phyloP scores from a whole-genome alignment of 2,888 invertebrate species.

The Cyaniris semiargus region DNA sequence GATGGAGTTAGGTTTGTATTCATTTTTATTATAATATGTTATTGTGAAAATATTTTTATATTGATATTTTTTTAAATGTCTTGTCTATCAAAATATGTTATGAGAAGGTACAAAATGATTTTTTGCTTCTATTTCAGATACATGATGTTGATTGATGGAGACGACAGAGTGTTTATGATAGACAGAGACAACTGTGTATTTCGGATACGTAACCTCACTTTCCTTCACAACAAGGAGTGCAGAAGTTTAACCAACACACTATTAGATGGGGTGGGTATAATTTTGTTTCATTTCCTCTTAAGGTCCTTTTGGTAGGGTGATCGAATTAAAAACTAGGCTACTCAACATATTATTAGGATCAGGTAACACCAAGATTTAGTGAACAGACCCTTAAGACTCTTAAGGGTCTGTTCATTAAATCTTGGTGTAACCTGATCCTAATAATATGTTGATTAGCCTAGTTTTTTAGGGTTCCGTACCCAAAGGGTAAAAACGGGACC shows the following conservation, averaged over 20 bases:
- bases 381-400: no score
- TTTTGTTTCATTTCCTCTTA: neutral
- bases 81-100: neutral
- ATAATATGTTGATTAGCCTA: no score
- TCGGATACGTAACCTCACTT: slow-evolving; percentile 88
- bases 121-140: slow-evolving; percentile 80
- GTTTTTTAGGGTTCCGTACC: no score
- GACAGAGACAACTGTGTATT: slow-evolving; percentile 97
- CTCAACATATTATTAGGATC: no score
- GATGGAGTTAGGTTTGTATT: slow-evolving; percentile 91
- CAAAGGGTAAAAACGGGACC: no score
- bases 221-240: slow-evolving; percentile 88
- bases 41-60: no score
- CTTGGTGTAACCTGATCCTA: no score
- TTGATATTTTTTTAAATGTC: no score
- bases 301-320: no score
- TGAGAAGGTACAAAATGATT: neutral
- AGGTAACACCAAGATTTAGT: no score
- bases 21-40: neutral
- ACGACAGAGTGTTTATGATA: slow-evolving; percentile 93
- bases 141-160: slow-evolving; percentile 96
- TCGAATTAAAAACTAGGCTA: no score
- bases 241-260: slow-evolving; percentile 89
- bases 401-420: no score
- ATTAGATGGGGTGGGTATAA: slow-evolving; percentile 91